Base-by-base conservation (phyloP, 2,888 invertebrate species). In the Drosophila koepferae region DNA sequence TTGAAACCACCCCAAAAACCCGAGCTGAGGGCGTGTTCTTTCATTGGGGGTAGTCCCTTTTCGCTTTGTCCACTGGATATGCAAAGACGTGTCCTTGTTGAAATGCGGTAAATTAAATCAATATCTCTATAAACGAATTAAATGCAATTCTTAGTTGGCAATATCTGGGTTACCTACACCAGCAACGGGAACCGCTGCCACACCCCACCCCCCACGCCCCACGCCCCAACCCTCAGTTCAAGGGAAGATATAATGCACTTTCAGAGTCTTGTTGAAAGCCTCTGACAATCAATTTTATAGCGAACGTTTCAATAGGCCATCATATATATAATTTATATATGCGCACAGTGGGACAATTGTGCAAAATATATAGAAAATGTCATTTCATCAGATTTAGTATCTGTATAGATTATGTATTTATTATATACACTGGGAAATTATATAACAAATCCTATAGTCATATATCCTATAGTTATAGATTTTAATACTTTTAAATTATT, bases 51-150 rank as follows among this genome's bases (percentile, higher is more conserved):
- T 58, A 18, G 20, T 23, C 49, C 18, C 34, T 12, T 2, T 23
- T n/a, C 7, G n/a, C 28, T 16, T 9, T 16, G 34, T n/a, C 16
- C 60, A 20, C 46, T 40, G 43, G 16, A 38, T n/a, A 20, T 44
- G 41, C 16, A 16, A 9, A 56, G 67, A 62, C 74, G 71, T 55
- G 69, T 68, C 69, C 72, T 74, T 74, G 69, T 23, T 43, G 38
- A 31, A 59, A 61, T 78, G 82, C 68, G 61, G 63, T 31, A 76
- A 79, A 81, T 83, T 77, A 75, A 90, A 86, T 90, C 86, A 86
- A 86, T 90, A 90, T 12, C 31, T 7, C 10, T 34, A 54, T 48
- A 43, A 55, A 23, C 41, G 65, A 65, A 68, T 81, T 83, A 63
- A 86, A 76, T 72, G 73, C 87, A 89, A 62, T 63, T 86, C 51